Conservation (phyloP, 2,113 vertebrate genomes). For the Psilopogon haemacephalus region DNA sequence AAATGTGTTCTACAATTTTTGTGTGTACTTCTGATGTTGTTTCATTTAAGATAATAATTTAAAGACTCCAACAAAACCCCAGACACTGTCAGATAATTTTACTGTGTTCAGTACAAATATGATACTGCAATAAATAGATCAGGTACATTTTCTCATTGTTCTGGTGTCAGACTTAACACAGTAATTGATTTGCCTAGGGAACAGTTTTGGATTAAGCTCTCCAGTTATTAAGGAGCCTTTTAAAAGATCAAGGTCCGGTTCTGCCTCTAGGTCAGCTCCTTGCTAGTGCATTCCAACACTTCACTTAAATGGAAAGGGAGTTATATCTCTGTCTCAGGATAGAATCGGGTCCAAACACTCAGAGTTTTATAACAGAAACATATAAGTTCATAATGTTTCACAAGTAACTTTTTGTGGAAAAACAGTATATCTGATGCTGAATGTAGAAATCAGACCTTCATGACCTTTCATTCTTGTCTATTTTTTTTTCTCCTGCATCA, state of each 20-base stretch:
- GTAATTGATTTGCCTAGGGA: slow-evolving; percentile 56
- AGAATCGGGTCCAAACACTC: neutral
- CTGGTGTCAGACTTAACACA: slow-evolving; percentile 24
- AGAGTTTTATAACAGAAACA: neutral
- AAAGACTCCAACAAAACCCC: accelerated
- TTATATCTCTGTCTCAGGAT: neutral
- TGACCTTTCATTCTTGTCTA: neutral
- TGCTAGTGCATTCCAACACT: neutral
- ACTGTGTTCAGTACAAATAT: neutral
- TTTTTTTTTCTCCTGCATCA: neutral
- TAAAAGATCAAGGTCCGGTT: neutral
- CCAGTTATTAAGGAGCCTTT: slow-evolving; percentile 36
- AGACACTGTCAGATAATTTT: neutral
- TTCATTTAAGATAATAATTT: neutral
- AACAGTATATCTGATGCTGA: neutral
- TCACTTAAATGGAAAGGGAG: neutral
- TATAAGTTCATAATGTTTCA: neutral
- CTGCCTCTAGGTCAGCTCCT: neutral
- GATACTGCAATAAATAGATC: neutral
- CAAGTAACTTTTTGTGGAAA: neutral
- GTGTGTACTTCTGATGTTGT: neutral
- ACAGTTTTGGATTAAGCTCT: slow-evolving; percentile 54
- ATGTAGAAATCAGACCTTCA: neutral
- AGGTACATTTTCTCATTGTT: slow-evolving; percentile 8
- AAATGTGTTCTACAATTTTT: slow-evolving; percentile 22